phyloP scores from a whole-genome alignment of 2,797 vertebrate species.

The Morelia viridis region DNA sequence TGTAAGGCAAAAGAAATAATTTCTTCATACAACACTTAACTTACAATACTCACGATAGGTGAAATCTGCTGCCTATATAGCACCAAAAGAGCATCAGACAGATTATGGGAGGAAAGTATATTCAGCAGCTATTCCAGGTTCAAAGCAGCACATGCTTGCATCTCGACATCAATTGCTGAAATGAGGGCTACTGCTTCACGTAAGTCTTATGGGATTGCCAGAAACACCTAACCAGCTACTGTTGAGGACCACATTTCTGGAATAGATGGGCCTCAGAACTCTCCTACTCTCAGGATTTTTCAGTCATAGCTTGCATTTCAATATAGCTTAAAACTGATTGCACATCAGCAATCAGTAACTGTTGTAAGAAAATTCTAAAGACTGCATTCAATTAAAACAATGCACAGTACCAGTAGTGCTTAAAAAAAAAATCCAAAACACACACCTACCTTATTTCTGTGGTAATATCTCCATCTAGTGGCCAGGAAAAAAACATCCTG shows the following conservation, averaged over 20 bases:
- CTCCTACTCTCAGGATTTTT: background rate
- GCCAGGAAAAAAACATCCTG: slow-evolving; percentile 11
- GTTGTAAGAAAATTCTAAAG: slow-evolving; percentile 4
- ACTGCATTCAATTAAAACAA: background rate
- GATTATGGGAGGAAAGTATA: background rate
- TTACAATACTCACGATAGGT: background rate
- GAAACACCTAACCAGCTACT: background rate
- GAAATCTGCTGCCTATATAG: background rate
- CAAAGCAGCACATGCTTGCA: background rate
- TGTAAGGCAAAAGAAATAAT: background rate
- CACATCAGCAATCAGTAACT: slow-evolving; percentile 1
- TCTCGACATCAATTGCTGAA: background rate
- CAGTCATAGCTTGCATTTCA: background rate
- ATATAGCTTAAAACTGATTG: background rate
- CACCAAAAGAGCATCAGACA: background rate
- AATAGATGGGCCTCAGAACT: background rate
- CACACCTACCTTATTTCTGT: slow-evolving; percentile 7
- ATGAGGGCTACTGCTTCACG: background rate
- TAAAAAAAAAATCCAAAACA: background rate
- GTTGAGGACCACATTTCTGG: background rate
- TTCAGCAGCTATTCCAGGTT: background rate
- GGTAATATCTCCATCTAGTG: slow-evolving; percentile 69
- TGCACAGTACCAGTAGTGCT: background rate
- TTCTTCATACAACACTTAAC: background rate
- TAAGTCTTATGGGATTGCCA: background rate